These are phyloP conservation scores for Yponomeuta sedellus DNA, from an alignment of 2,888 invertebrate genomes.

Conservation along the genomic window DNA sequence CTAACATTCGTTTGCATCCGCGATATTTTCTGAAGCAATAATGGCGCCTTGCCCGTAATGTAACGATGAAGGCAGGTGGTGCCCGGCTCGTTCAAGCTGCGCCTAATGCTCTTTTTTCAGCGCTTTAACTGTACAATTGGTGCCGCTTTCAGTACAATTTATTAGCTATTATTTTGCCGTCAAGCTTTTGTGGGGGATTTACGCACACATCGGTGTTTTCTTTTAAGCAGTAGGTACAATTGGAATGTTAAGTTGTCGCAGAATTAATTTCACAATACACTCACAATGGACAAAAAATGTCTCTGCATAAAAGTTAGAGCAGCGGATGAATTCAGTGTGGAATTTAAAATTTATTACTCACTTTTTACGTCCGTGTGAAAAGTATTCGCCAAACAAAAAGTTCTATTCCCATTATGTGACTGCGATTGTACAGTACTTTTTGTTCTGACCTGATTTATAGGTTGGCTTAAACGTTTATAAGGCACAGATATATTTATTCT, in stretches of 20 bases:
- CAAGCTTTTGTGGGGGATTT: slow-evolving; percentile 14
- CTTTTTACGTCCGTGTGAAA: not conserved
- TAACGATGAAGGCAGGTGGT: slow-evolving; percentile 62
- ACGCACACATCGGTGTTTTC: slow-evolving; percentile 23
- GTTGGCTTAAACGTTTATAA: not conserved
- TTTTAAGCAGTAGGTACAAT: not conserved
- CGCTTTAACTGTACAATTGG: slow-evolving; percentile 30
- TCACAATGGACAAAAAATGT: not conserved
- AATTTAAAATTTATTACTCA: not conserved
- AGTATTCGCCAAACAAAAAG: not conserved
- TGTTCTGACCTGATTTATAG: not conserved
- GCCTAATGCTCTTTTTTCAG: slow-evolving; percentile 64
- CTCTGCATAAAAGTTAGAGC: no score
- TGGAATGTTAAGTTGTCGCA: not conserved
- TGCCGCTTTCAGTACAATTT: slow-evolving; percentile 31
- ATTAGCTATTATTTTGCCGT: slow-evolving; percentile 24
- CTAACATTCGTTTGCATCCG: not conserved
- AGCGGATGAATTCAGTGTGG: not conserved
- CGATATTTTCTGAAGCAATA: slow-evolving; percentile 43
- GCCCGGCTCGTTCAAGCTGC: slow-evolving; percentile 36
- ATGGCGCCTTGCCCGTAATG: slow-evolving; percentile 36
- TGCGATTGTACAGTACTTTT: not conserved
- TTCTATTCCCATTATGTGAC: not conserved
- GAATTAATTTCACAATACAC: not conserved
- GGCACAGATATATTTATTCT: not conserved